These are phyloP conservation scores for Poliocrania exsul DNA, from an alignment of 2,797 vertebrate genomes.

Conservation along the genomic window DNA sequence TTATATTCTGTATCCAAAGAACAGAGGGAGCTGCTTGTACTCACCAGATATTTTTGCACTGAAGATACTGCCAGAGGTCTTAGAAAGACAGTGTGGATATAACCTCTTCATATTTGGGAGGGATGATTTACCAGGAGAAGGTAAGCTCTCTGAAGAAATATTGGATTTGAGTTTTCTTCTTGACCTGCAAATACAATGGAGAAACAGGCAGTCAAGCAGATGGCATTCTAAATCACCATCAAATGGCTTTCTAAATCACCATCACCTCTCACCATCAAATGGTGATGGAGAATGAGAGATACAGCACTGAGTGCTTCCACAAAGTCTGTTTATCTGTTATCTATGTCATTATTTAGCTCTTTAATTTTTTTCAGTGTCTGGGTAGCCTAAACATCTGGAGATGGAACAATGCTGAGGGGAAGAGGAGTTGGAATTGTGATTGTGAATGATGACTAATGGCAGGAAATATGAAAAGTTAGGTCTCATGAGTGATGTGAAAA, in stretches of 20 bases:
- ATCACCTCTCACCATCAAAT: not conserved
- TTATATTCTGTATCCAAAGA: constrained; percentile 86
- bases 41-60: constrained; percentile 85
- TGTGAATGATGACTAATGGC: not conserved
- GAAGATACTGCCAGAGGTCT: constrained; percentile 84
- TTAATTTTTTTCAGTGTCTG: not conserved
- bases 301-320: not conserved
- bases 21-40: constrained; percentile 65
- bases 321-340: not conserved
- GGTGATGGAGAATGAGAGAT: not conserved
- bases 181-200: not conserved
- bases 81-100: constrained; percentile 89
- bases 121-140: constrained; percentile 86
- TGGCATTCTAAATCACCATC: not conserved
- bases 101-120: constrained; percentile 89
- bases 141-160: constrained; percentile 66
- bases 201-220: not conserved
- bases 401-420: not conserved
- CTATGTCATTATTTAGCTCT: not conserved
- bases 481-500: not conserved
- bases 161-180: not conserved
- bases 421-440: not conserved
- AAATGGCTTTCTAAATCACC: not conserved
- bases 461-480: not conserved
- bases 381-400: not conserved